Conservation (phyloP, 2,888 invertebrate species). For the Mimas tiliae region DNA sequence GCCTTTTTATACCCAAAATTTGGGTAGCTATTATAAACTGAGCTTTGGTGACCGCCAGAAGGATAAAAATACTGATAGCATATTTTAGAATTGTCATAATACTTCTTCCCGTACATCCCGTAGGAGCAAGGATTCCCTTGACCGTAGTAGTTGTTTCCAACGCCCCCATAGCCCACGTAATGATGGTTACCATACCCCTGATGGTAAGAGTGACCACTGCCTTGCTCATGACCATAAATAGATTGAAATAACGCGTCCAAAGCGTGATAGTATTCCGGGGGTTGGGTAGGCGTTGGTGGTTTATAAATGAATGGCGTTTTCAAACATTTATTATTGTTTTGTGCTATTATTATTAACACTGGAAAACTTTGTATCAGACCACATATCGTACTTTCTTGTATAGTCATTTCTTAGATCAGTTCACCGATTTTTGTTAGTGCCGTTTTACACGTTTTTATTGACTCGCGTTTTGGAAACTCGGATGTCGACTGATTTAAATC, state of each 20-base stretch:
- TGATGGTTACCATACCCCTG: constrained; percentile 32
- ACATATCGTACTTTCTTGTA: constrained; percentile 65
- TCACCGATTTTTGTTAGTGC: not conserved
- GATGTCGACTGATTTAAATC: not conserved
- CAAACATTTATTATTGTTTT: constrained; percentile 66
- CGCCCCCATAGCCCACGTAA: constrained; percentile 22
- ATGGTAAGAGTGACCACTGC: constrained; percentile 36
- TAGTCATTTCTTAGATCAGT: constrained; percentile 56
- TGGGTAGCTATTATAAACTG: constrained; percentile 36
- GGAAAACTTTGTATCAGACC: constrained; percentile 72
- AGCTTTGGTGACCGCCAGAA: constrained; percentile 24
- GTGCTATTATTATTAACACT: constrained; percentile 70
- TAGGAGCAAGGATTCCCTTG: constrained; percentile 17
- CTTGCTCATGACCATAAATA: constrained; percentile 52
- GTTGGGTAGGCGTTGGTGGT: constrained; percentile 69
- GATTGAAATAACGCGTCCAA: constrained; percentile 67
- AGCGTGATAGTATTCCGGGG: constrained; percentile 75
- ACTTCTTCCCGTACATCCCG: constrained; percentile 18
- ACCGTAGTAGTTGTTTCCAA: not conserved
- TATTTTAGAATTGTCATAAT: constrained; percentile 33
- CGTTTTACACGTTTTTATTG: not conserved
- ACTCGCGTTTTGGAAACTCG: not conserved
- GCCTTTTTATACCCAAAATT: constrained; percentile 43
- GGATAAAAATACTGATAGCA: constrained; percentile 47
- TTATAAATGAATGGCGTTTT: constrained; percentile 72